Base-by-base conservation (phyloP, 2,888 invertebrate genomes). In the Eilema griseolum region DNA sequence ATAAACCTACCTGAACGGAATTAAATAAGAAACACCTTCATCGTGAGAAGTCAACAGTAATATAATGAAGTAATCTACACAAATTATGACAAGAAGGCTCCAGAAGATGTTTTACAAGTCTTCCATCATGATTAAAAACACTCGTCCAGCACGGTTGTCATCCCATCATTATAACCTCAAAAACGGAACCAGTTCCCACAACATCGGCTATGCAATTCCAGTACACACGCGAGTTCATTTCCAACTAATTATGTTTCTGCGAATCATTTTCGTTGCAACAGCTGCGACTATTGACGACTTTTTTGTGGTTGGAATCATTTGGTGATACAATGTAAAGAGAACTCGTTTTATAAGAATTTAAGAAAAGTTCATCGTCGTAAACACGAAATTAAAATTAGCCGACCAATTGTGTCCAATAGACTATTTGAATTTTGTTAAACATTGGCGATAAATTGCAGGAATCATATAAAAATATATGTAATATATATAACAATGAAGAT, bases 201-300 rank as follows among this genome's bases (percentile, higher is more conserved):
- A 69, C 12, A 56, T 56, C 24, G 24, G 16, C 23, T 26, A 14
- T 46, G 14, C 62, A 14, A 41, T 2, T 11, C 56, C 46, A 24
- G 12, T 67, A 64, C 78, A 57, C 78, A 72, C 81, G 75, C 75
- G 14, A 63, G 46, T 68, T 69, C 71, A 67, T 66, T 52, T 23
- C 59, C 28, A 74, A 70, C 63, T 70, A 67, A 78, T 78, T 81
- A 69, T n/a, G 57, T 69, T 78, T 81, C 28, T 66, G 56, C 56
- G 67, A 71, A 69, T 64, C 71, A 66, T 74, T 75, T 37, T 70
- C 33, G 37, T 66, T 61, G 63, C 63, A 20, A 66, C 24, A 52
- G 52, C 59, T 31, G 41, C 63, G 11, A 28, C 26, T 12, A 8
- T 1, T 26, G 66, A 66, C 57, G 10, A 66, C 20, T 57, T 33